Evolutionary conservation across 2,797 vertebrate genomes (phyloP), one percentile per base, ranked within the genome.

Genomic region (Muscicapa comitata): DNA sequence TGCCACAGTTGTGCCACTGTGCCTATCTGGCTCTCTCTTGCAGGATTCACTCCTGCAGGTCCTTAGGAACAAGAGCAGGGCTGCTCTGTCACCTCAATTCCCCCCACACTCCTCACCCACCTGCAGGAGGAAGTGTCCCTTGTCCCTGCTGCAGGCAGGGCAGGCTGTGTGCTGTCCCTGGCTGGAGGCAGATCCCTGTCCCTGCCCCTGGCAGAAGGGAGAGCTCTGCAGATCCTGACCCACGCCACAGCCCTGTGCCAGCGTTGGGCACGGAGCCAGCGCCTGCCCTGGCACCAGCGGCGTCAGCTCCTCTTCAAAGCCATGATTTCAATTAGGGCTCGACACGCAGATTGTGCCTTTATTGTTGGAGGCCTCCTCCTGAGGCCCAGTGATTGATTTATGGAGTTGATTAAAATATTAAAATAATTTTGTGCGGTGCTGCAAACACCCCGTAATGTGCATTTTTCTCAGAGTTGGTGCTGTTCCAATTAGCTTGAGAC

Each of bases 371-470:
- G 61, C 85, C 81, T 88, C 93, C 90, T 93, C 90, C 90, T 7
- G 61, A 85, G 92, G 75, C 77, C 53, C 0, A 0, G 12, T 3
- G 2, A 82, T 85, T 85, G 94, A 95, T 95, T 94, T 61, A 90
- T 71, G 78, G 42, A 95, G 91, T 86, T 88, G 95, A 95, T 96
- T 96, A 93, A 86, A 93, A 91, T 78, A 95, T 83, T 80, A 75
- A 61, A 85, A 78, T 89, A 43, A 91, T 87, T 83, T 10, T 5
- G 47, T 19, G 51, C 0, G 6, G 26, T 28, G 91, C 94, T 78
- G 81, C 54, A 13, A 87, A 80, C 68, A 26, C 8, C 17, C 68
- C 0, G 1, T 63, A 38, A 73, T 7, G 75, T 54, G 75, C 61
- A 21, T 89, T 95, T 61, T 59, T 67, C 61, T 90, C 78, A 33